Evolutionary conservation across 2,113 vertebrate genomes (phyloP).

Genomic region (Furnarius figulus): DNA sequence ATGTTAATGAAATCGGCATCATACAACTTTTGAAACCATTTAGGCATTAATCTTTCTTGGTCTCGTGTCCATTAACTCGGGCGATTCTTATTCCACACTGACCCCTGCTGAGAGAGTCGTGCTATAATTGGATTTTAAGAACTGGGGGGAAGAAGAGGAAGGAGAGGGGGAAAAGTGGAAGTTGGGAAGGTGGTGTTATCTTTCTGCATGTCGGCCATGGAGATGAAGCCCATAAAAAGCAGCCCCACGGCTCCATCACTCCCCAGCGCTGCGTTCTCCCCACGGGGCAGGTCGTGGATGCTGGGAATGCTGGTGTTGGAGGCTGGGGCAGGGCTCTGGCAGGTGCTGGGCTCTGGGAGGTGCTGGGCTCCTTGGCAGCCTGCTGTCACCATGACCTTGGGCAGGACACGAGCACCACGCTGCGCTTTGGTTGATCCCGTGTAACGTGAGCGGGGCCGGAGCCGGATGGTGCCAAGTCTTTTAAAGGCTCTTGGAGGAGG

Average conservation of each 20-base stretch:
- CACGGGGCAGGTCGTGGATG: fast-evolving
- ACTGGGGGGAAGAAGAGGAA: background rate
- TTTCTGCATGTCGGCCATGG: fast-evolving
- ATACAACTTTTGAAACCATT: conserved; percentile 71
- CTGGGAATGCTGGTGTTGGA: fast-evolving
- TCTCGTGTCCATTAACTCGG: conserved; percentile 63
- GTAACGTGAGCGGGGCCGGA: background rate
- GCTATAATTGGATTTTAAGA: conserved; percentile 76
- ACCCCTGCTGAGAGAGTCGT: conserved; percentile 77
- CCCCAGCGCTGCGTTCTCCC: fast-evolving
- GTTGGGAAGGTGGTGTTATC: background rate
- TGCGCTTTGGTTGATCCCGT: background rate
- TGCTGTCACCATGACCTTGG: conserved; percentile 6
- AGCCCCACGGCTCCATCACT: fast-evolving
- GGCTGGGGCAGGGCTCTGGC: background rate
- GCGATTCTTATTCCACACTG: conserved; percentile 74
- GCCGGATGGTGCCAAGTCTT: background rate
- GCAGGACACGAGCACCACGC: background rate
- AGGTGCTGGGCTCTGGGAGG: background rate
- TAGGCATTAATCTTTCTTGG: conserved; percentile 68
- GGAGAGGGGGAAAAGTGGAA: background rate
- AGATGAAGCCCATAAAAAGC: fast-evolving
- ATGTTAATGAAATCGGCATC: conserved; percentile 80
- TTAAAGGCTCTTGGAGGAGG: background rate
- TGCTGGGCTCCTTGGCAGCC: background rate